A percentile compares a stretch with the other conserved stretches of the same genome.
phyloP scores from a whole-genome alignment of 1,140 invertebrate genomes.

The Rhynchophorus ferrugineus region DNA sequence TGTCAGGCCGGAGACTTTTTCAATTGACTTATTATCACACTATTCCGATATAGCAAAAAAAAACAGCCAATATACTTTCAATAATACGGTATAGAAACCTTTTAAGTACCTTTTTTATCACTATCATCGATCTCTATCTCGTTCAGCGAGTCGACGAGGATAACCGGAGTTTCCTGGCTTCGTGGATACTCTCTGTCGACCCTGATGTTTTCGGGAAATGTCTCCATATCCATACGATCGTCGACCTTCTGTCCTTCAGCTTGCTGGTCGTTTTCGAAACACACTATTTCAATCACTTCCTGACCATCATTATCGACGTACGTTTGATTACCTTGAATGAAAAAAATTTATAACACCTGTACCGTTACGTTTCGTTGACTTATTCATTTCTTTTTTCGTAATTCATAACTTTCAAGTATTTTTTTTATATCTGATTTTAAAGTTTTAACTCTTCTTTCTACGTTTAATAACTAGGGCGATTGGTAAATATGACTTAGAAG shows the following conservation, averaged over 20 bases:
- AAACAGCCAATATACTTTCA: too few relatives aligned
- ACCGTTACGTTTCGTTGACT: too few relatives aligned
- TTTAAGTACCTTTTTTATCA: constrained; percentile 6
- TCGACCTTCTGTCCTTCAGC: background rate
- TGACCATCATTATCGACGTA: constrained; percentile 9
- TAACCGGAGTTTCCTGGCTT: constrained; percentile 8
- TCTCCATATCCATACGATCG: constrained; percentile 11
- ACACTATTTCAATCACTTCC: constrained; percentile 16
- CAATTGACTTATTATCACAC: too few relatives aligned
- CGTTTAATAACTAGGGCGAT: too few relatives aligned
- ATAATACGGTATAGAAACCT: too few relatives aligned
- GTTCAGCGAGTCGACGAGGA: constrained; percentile 7
- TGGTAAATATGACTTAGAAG: too few relatives aligned
- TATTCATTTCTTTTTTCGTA: too few relatives aligned
- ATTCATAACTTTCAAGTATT: too few relatives aligned
- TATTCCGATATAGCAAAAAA: too few relatives aligned
- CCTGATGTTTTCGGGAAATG: constrained; percentile 5
- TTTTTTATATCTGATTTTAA: too few relatives aligned
- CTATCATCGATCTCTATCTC: constrained; percentile 1
- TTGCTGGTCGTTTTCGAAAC: constrained; percentile 11
- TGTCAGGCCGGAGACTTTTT: too few relatives aligned
- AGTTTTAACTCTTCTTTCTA: too few relatives aligned
- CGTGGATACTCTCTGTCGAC: constrained; percentile 1
- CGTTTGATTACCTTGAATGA: constrained; percentile 1
- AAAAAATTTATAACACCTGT: background rate